Base-by-base conservation (phyloP, 1,140 invertebrate genomes). In the Monomorium pharaonis region DNA sequence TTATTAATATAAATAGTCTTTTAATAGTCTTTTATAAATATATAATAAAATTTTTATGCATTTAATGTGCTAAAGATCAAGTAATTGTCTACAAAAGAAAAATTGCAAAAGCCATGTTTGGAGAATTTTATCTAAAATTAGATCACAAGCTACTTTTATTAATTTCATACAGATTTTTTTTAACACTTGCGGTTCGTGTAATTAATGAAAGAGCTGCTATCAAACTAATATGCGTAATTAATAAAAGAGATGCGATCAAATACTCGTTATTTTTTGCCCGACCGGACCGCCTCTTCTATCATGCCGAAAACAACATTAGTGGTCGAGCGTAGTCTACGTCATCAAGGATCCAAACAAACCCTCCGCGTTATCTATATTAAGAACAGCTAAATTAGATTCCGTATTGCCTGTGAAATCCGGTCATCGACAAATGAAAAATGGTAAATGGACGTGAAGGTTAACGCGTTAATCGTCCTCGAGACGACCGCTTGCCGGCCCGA, bases 401-500 rank as follows among this genome's bases (percentile, higher is more conserved):
- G 51, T 47, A 58, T 47, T 44, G 67, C 51, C 37, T 44, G 30
- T 30, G 5, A 69, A 80, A 80, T 69, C 30, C 21, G 18, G 12
- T 58, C 51, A 58, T 1, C 42, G n/a, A 37, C n/a, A 14, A 78
- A 78, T 49, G 30, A 63, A 78, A 81, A 81, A 49, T 77, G 58
- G 16, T 60, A 65, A 63, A 33, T 63, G 33, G 62, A 80, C 37
- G 51, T 60, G 67, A 83, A 83, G 67, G 78, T 81, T 83, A 83
- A 72, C 54, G 37, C 27, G 24, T 83, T 83, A 83, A 83, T 83
- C 67, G 67, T 72, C 78, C 78, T 72, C 78, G 78, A 83, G 78
- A 83, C 78, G 67, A 81, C 63, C 47, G 63, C n/a, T 81, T 24
- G 49, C 51, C 21, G 77, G 49, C 27, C 12, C 60, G 63, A 70